These are phyloP conservation scores for Zelostemma sp. DNA, from an alignment of 1,140 invertebrate species.

Conservation along the genomic window DNA sequence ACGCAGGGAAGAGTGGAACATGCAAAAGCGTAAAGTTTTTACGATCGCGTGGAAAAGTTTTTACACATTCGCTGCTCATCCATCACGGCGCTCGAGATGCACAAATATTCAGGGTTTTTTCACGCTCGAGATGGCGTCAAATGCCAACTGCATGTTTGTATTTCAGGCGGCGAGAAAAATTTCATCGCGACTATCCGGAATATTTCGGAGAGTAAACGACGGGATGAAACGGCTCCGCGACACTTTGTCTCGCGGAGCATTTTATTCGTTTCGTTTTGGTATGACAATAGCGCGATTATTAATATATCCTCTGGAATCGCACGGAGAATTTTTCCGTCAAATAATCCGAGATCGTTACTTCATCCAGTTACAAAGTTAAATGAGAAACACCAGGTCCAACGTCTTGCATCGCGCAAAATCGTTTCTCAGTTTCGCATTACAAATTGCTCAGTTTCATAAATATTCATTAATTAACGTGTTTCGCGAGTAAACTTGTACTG, in stretches of 20 bases:
- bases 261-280: slow-evolving; percentile 45
- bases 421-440: no score
- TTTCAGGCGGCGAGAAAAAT: slow-evolving; percentile 31
- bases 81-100: neutral
- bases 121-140: slow-evolving; percentile 33
- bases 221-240: slow-evolving; percentile 31
- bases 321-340: slow-evolving; percentile 30
- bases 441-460: no score
- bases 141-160: slow-evolving; percentile 45
- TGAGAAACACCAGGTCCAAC: slow-evolving; percentile 25
- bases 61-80: slow-evolving; percentile 7
- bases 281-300: slow-evolving; percentile 40
- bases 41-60: neutral
- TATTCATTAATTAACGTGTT: no score
- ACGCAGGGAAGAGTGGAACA: neutral
- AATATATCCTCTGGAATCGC: slow-evolving; percentile 36
- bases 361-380: no score
- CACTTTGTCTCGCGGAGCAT: slow-evolving; percentile 41
- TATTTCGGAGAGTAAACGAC: slow-evolving; percentile 30
- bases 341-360: slow-evolving; percentile 15
- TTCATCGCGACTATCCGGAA: slow-evolving; percentile 26
- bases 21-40: neutral
- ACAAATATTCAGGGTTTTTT: slow-evolving; percentile 31
- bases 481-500: no score
- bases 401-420: no score